A percentile compares a stretch with the other conserved stretches of the same genome.
phyloP scores from a whole-genome alignment of 2,113 vertebrate species.

The Andinoacara biseriatus region DNA sequence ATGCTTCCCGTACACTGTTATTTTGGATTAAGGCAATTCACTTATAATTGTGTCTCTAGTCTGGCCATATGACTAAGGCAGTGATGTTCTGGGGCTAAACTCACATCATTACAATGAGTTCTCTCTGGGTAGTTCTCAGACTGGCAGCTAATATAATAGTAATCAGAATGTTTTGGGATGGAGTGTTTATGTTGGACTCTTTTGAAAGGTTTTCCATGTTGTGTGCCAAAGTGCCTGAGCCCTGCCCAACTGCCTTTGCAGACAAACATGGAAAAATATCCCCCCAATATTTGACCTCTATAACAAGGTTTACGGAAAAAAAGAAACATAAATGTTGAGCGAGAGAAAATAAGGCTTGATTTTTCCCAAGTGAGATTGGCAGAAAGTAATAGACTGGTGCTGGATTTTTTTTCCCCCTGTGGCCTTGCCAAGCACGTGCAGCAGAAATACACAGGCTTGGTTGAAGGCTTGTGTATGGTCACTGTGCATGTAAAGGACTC shows the following conservation, averaged over 20 bases:
- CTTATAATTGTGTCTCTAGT: no score
- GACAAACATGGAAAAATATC: conserved; percentile 70
- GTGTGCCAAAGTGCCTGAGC: conserved; percentile 50
- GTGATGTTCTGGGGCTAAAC: background rate
- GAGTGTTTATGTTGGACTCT: conserved; percentile 36
- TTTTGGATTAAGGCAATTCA: background rate
- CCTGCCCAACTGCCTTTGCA: conserved; percentile 28
- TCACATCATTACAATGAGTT: background rate
- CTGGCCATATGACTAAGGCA: background rate
- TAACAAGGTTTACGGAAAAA: conserved; percentile 42
- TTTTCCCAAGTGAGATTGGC: conserved; percentile 42
- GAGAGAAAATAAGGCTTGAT: conserved; percentile 38
- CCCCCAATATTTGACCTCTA: conserved; percentile 44
- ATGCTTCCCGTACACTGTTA: background rate
- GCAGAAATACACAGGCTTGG: background rate
- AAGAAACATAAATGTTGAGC: conserved; percentile 7
- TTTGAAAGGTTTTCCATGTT: conserved; percentile 55
- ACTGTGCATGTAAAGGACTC: background rate
- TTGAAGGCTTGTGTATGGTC: conserved; percentile 2
- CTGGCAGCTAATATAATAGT: background rate
- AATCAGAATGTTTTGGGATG: conserved; percentile 36
- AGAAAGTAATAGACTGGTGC: conserved; percentile 10
- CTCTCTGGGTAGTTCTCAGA: conserved; percentile 4
- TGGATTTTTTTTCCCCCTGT: background rate
- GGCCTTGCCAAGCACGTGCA: conserved; percentile 35